phyloP scores from a whole-genome alignment of 2,797 vertebrate genomes.

The Melanotaenia pygmaea region DNA sequence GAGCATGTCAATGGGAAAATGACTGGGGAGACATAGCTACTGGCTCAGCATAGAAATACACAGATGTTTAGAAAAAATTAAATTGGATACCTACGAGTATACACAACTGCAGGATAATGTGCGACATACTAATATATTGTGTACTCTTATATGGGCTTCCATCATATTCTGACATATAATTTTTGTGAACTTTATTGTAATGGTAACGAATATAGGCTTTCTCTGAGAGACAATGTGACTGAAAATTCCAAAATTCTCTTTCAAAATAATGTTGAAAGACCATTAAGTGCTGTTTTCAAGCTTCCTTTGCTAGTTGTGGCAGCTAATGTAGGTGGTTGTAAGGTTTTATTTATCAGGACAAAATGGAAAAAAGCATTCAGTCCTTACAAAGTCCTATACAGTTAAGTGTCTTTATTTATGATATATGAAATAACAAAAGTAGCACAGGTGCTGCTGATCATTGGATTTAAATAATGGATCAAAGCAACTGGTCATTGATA shows the following conservation, averaged over 20 bases:
- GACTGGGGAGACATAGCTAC: constrained; percentile 70
- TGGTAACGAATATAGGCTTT: not conserved
- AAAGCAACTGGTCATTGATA: no score
- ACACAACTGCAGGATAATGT: constrained; percentile 46
- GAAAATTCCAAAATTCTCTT: not conserved
- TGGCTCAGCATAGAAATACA: constrained; percentile 64
- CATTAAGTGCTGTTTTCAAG: no score
- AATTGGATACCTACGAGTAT: constrained; percentile 61
- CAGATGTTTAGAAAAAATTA: constrained; percentile 56
- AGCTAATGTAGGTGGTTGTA: no score
- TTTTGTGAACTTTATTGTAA: not conserved
- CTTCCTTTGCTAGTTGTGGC: no score
- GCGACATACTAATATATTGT: constrained; percentile 28
- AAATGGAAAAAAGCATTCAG: not conserved
- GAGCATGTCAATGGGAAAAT: constrained; percentile 78
- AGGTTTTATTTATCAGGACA: not conserved
- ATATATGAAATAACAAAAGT: no score
- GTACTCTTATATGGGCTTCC: not conserved
- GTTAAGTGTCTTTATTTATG: no score
- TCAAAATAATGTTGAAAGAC: not conserved
- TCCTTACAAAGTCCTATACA: no score
- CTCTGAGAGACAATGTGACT: not conserved
- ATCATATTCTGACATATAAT: not conserved
- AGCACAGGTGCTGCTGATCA: no score
- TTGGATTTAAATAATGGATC: no score